Conservation (phyloP, 2,888 invertebrate genomes). For the Leistus spinibarbis region DNA sequence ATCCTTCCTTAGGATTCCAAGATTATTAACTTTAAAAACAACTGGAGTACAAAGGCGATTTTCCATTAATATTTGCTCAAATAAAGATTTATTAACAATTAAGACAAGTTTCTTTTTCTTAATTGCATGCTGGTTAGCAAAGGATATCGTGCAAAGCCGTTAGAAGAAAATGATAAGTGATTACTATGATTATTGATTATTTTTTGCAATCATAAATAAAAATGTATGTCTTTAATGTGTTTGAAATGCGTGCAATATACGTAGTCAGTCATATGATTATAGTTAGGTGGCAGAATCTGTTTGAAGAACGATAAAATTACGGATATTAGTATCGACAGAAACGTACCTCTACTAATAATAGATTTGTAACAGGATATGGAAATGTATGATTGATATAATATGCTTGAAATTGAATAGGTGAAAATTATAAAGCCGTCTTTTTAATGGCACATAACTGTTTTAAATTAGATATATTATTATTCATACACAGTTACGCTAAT, state of each 20-base stretch:
- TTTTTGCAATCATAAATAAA: neutral
- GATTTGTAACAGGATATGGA: neutral
- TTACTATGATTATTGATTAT: too few species aligned
- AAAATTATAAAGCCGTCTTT: neutral
- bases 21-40: too few species aligned
- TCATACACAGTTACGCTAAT: neutral
- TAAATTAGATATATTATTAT: neutral
- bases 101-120: slow-evolving; percentile 13
- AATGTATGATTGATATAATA: neutral
- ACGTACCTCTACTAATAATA: neutral
- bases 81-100: slow-evolving; percentile 30
- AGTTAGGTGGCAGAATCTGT: neutral
- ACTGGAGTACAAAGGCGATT: too few species aligned
- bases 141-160: too few species aligned
- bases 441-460: neutral
- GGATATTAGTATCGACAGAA: neutral
- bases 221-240: neutral
- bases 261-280: too few species aligned
- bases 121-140: neutral
- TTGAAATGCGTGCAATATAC: neutral
- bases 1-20: too few species aligned
- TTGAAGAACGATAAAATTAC: neutral
- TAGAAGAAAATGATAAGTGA: neutral
- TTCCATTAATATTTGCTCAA: too few species aligned
- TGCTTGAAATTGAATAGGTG: neutral